A percentile compares a stretch with the other conserved stretches of the same genome.
Evolutionary conservation across 2,113 vertebrate species (phyloP).

Genomic region (Zapornia atra): DNA sequence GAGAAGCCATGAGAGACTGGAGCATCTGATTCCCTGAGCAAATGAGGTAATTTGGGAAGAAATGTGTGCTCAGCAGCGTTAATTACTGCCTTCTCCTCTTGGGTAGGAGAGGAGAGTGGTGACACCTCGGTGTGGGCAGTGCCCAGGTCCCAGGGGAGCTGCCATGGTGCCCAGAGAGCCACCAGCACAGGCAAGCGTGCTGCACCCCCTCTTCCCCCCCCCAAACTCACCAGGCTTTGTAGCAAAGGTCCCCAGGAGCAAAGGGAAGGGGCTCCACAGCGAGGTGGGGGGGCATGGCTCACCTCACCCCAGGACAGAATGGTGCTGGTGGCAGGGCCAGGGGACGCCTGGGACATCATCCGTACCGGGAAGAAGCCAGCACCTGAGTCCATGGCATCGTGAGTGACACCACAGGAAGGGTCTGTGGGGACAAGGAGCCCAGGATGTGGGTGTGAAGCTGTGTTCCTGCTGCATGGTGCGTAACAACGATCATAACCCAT

Average conservation of each 20-base stretch:
- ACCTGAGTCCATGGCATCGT: accelerated
- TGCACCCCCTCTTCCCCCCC: not conserved
- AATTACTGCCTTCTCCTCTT: constrained; percentile 20
- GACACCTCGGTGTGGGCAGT: not conserved
- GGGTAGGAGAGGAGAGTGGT: not conserved
- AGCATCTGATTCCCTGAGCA: constrained; percentile 51
- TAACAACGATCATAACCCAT: not conserved
- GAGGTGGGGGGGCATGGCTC: not conserved
- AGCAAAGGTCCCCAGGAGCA: accelerated
- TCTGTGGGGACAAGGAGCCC: not conserved
- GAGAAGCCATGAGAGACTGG: constrained; percentile 51
- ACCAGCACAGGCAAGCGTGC: accelerated
- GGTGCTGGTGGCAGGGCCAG: not conserved
- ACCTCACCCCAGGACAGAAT: not conserved
- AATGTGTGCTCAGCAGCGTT: constrained; percentile 47
- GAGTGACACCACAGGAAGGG: accelerated
- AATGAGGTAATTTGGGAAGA: constrained; percentile 54
- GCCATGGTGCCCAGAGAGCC: not conserved
- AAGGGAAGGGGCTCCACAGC: not conserved
- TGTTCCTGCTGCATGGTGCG: accelerated
- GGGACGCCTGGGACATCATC: not conserved
- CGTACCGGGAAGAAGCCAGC: accelerated
- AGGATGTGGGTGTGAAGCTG: accelerated
- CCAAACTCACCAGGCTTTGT: not conserved
- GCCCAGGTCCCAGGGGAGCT: not conserved